Conservation (phyloP, 1,140 invertebrate genomes). For the Ptiloglossa arizonensis region DNA sequence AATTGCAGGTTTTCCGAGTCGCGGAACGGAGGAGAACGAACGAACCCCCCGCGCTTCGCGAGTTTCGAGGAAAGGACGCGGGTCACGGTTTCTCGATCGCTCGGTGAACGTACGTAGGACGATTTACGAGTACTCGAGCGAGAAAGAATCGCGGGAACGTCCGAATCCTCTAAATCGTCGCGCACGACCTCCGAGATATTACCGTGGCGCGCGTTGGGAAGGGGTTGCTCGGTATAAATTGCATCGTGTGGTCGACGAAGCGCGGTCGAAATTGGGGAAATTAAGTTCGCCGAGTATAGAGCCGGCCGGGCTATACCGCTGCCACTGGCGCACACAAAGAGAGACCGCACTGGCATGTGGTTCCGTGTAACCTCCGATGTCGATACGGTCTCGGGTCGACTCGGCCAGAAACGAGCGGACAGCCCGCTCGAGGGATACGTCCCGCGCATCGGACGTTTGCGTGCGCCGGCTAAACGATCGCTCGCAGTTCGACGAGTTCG, state of each 20-base stretch:
- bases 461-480: slow-evolving; percentile 19
- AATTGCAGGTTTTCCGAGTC: background rate
- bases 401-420: slow-evolving; percentile 37
- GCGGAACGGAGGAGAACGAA: too few species aligned
- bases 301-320: slow-evolving; percentile 32
- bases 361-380: slow-evolving; percentile 62
- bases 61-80: too few species aligned
- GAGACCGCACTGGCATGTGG: slow-evolving; percentile 65
- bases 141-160: too few species aligned
- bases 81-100: too few species aligned
- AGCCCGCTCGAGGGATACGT: slow-evolving; percentile 17
- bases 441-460: slow-evolving; percentile 37
- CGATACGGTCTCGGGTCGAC: slow-evolving; percentile 55
- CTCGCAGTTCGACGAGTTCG: background rate
- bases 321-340: slow-evolving; percentile 59
- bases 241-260: slow-evolving; percentile 69
- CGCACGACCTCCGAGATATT: slow-evolving; percentile 63
- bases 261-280: slow-evolving; percentile 71
- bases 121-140: too few species aligned
- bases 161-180: slow-evolving; percentile 57
- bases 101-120: too few species aligned
- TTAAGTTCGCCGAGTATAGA: slow-evolving; percentile 67
- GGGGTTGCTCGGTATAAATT: slow-evolving; percentile 63
- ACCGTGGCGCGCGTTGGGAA: slow-evolving; percentile 40
- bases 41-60: too few species aligned